Evolutionary conservation across 2,888 invertebrate species (phyloP).

Genomic region (Acleris literana): DNA sequence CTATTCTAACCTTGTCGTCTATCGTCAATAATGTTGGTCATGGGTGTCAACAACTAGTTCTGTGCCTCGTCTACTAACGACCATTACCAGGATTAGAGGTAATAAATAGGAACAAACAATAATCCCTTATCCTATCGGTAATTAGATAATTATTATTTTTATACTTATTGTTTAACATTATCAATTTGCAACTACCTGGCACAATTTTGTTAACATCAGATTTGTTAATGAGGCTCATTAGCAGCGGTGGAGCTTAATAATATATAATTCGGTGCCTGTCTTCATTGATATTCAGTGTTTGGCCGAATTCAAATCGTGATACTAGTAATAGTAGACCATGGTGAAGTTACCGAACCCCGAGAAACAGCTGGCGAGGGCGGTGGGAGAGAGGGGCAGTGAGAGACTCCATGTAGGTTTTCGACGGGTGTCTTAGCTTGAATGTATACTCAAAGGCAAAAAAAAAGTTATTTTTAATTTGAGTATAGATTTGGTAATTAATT

Average conservation of each 20-base stretch:
- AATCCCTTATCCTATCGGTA: background rate
- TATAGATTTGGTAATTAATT: too few relatives aligned
- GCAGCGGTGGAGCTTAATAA: background rate
- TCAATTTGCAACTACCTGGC: background rate
- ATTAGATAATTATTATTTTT: background rate
- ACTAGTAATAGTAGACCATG: slow-evolving; percentile 43
- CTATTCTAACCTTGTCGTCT: too few relatives aligned
- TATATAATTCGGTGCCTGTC: slow-evolving; percentile 1
- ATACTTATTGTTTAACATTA: background rate
- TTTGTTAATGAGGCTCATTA: slow-evolving; percentile 25
- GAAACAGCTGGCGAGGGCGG: slow-evolving; percentile 43
- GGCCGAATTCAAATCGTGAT: slow-evolving; percentile 1
- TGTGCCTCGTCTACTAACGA: too few relatives aligned
- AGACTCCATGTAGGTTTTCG: slow-evolving; percentile 29
- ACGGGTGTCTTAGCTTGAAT: too few relatives aligned
- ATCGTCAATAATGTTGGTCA: too few relatives aligned
- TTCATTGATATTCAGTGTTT: slow-evolving; percentile 10
- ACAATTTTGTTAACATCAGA: slow-evolving; percentile 1
- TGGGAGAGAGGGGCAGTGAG: slow-evolving; percentile 41
- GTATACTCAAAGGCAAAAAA: too few relatives aligned
- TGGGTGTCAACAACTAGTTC: too few relatives aligned
- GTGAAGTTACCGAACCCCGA: slow-evolving; percentile 51
- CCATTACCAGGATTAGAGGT: too few relatives aligned
- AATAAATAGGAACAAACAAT: too few relatives aligned
- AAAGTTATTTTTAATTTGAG: too few relatives aligned